Base-by-base conservation (phyloP, 2,888 invertebrate genomes). In the Tuberolachnus salignus region DNA sequence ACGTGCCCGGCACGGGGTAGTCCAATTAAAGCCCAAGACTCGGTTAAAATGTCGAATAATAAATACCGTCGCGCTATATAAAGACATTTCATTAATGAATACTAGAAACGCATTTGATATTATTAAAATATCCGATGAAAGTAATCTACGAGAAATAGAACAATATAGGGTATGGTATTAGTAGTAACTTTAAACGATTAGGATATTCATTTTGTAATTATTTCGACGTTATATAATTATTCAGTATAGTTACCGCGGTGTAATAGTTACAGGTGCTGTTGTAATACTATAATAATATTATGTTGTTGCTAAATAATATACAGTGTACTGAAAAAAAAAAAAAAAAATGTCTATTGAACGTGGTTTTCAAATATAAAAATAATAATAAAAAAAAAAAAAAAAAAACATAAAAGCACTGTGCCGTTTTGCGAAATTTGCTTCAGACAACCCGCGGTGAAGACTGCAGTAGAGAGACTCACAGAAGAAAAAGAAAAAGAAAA, bases 251-350 rank as follows among this genome's bases (percentile, higher is more conserved):
- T n/a, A 61, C 16, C 26, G 26, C 19, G 67, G 51, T 26, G 67
- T 67, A 34, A 51, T 51, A 67, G 49, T 11, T 8, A 51, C 8
- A 11, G 16, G 26, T 51, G 26, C n/a, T 19, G 34, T 66, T 67
- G 26, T 26, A 23, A 67, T 26, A 13, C 46, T 23, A 34, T 51
- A 51, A 61, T 34, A 26, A 34, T 10, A 59, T 16, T 26, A n/a
- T 34, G 34, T 34, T 34, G 34, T 34, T 34, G n/a, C 34, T 69
- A 69, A 53, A 53, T 63, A 53, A 53, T 63, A n/a, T 53, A 69
- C 69, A 13, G 69, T 69, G 69, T 69, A 69, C 14, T 8, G n/a
- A 69, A 69, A 34, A n/a, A n/a, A n/a, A n/a, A n/a, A n/a, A n/a
- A n/a, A n/a, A n/a, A 53, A 19, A 16, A 55, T 55, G 16, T 19